Base-by-base conservation (phyloP, 1,140 invertebrate genomes). In the Euura lappo region DNA sequence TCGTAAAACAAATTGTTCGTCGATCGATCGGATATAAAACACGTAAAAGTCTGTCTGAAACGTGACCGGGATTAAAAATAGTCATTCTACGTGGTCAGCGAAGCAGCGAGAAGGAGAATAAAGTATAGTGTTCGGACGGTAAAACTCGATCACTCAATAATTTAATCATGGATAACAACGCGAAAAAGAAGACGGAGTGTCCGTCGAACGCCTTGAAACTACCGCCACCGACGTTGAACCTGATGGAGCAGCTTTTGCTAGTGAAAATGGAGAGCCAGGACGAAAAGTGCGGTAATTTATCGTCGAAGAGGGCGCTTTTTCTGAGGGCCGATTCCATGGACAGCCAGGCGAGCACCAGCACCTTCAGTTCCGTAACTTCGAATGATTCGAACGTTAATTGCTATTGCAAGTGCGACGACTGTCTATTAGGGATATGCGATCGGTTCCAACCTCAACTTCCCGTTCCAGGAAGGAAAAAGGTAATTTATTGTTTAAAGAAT, bases 361-460 rank as follows among this genome's bases (percentile, higher is more conserved):
- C 92, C 3, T 89, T 91, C 78, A 90, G 89, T 72, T 94, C 93
- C 3, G 77, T 91, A 64, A 76, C 87, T 2, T 88, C 89, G 46
- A 93, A 91, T 80, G 93, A 95, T 77, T 85, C 84, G 0, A 60
- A 13, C 6, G 71, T 78, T n/a, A 78, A 78, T 73, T 74, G 79
- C 66, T 91, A 94, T 67, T 96, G 94, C 83, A 88, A 91, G 45
- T 96, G 94, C 84, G 94, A 96, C 81, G 94, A 96, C 84, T 96
- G 94, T 76, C 85, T 96, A 47, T 88, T 96, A 73, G 94, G 93
- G 4, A 95, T 95, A 77, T 93, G 92, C 73, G 94, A 96, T 87
- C 90, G 91, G 70, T 89, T 93, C 74, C 91, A 90, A 75, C 90
- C 89, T 46, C 82, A 86, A 65, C 90, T 90, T 65, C 80, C 86